Conservation (phyloP, 2,113 vertebrate species). For the Brachypteracias leptosomus region DNA sequence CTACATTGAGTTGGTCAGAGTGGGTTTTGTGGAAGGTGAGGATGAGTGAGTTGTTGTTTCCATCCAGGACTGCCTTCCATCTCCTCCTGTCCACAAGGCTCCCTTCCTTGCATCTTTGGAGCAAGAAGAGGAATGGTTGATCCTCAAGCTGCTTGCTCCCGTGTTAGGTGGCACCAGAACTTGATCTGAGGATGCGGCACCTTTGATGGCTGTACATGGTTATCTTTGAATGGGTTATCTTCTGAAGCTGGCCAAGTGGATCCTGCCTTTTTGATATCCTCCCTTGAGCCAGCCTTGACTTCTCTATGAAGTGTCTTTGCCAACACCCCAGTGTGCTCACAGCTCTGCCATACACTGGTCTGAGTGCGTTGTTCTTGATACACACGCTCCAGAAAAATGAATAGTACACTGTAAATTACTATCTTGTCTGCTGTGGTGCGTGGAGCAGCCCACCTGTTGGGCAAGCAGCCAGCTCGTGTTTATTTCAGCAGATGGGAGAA, state of each 20-base stretch:
- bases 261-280: not conserved
- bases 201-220: not conserved
- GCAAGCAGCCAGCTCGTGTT: constrained; percentile 21
- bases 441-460: constrained; percentile 21
- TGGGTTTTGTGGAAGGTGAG: not conserved
- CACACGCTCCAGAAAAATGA: accelerated
- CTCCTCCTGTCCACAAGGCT: not conserved
- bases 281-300: not conserved
- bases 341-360: not conserved
- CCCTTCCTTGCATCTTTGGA: not conserved
- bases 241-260: not conserved
- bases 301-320: accelerated
- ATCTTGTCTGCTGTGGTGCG: not conserved
- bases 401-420: not conserved
- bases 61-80: not conserved
- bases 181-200: accelerated
- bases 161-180: not conserved
- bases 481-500: not conserved
- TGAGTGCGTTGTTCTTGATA: not conserved
- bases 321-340: not conserved
- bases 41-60: not conserved
- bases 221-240: not conserved
- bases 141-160: not conserved
- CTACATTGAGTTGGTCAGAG: not conserved
- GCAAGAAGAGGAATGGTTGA: not conserved